phyloP scores from a whole-genome alignment of 2,888 invertebrate genomes.

The Pachymerium ferrugineum region DNA sequence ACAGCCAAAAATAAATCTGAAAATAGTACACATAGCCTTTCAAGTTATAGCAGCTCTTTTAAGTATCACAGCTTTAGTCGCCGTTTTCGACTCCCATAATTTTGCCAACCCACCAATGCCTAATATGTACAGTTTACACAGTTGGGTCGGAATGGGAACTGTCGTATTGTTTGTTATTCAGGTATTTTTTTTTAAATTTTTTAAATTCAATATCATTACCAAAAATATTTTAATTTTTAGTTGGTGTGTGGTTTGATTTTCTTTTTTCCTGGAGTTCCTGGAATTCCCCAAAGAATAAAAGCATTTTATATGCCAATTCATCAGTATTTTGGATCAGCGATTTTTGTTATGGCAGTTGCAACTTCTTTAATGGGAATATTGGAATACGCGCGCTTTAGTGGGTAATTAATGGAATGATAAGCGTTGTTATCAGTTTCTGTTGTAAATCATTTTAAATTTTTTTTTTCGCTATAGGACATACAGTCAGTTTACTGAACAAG shows the following conservation, averaged over 20 bases:
- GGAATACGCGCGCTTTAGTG: neutral
- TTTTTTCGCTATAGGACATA: neutral
- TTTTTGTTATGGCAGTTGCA: neutral
- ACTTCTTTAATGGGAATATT: neutral
- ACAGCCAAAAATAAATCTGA: constrained; percentile 65
- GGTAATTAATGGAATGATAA: neutral
- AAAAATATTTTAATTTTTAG: neutral
- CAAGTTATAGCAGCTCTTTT: constrained; percentile 64
- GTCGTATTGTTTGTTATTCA: constrained; percentile 67
- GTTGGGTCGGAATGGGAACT: constrained; percentile 70
- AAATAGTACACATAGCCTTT: constrained; percentile 65
- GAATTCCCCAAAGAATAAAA: neutral
- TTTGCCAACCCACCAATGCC: constrained; percentile 55
- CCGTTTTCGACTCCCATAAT: constrained; percentile 77
- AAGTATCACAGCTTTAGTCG: constrained; percentile 63
- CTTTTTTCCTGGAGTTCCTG: neutral
- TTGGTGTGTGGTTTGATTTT: neutral
- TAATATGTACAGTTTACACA: constrained; percentile 70
- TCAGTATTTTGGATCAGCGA: neutral
- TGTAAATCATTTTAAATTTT: neutral
- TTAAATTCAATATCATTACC: neutral
- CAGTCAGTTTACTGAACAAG: neutral
- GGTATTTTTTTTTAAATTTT: constrained; percentile 49
- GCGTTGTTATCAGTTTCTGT: too few species aligned
- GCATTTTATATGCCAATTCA: neutral